Evolutionary conservation across 1,140 invertebrate species (phyloP), one percentile per base, ranked within the genome.

Genomic region (Brachionus manjavacas): DNA sequence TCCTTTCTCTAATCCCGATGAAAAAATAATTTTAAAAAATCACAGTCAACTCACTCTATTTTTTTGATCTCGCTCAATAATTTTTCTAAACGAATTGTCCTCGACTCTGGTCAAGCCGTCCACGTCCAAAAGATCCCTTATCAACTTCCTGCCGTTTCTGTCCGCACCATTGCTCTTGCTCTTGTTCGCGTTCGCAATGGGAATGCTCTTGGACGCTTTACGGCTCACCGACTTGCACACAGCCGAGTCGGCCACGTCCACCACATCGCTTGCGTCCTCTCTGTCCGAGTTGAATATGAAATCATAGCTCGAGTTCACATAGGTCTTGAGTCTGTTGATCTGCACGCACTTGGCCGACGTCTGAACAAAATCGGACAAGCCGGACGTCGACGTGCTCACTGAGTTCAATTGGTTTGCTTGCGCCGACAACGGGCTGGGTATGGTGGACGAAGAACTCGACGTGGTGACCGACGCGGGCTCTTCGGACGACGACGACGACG

Each of bases 71-170:
- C 46, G 78, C 39, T 64, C 14, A 2, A 80, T 39, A 11, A 80
- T 55, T 39, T 64, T 60, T 14, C 78, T 46, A 16, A 60, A 60
- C n/a, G 78, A 55, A 31, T 35, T 14, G 9, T 83, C 66, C 20
- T 25, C 20, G 4, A 83, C 28, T 68, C 23, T 66, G 20, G 80
- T 83, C 55, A 83, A 83, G 6, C 80, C 80, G 11, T 83, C 80
- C 1, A 68, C 41, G 68, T 83, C 80, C 20, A 83, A 41, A 16
- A 41, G 35, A 46, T 83, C 55, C 23, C 55, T 39, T 23, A 64
- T 8, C 9, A 11, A 2, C 46, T 74, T 43, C n/a, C 43, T 41
- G 11, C 43, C 31, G n/a, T n/a, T n/a, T n/a, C n/a, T n/a, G n/a
- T n/a, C n/a, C n/a, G n/a, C n/a, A 16, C 39, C 23, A 14, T 4